Base-by-base conservation (phyloP, 1,140 invertebrate genomes). In the Oreohelix idahoensis region DNA sequence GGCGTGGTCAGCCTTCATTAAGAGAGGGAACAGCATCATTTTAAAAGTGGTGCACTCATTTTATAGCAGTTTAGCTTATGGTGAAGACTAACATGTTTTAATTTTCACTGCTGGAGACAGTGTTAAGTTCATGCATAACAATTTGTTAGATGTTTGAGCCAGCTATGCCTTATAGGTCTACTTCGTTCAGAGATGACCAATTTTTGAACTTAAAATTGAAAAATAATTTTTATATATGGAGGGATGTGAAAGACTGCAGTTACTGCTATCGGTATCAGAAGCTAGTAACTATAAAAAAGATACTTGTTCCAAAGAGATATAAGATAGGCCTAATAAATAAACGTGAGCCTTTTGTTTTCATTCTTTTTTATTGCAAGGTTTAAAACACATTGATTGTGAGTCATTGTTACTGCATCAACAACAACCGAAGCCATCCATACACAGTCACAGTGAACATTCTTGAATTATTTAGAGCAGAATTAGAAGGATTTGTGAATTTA, bases 161-260 rank as follows among this genome's bases (percentile, higher is more conserved):
- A 45, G 42, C 5, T 45, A 15, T 45, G 5, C 42, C 42, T 8
- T 5, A 45, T 15, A 5, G 15, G 42, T 15, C 74, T 8, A 79
- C 66, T 23, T 63, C 78, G 26, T 79, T 79, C 29, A 36, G 51
- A 38, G 78, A 79, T 69, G 78, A 79, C 58, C 78, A 79, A 58
- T 79, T 79, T 69, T 32, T 79, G 69, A 79, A 79, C 36, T 51
- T 79, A 29, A 79, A 69, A 35, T 38, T 66, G 17, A 79, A 69
- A 35, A 63, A 79, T 51, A 79, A 79, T 36, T 69, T 53, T 79
- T 79, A 51, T 69, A 45, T 79, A 53, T 79, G 78, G 78, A 63
- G 78, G 69, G 58, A 79, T 79, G 17, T 79, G 8, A 69, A 79
- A 13, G 75, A 23, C 53, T 77, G 1, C 23, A 49, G n/a, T 36